A percentile compares a stretch with the other conserved stretches of the same genome.
phyloP scores from a whole-genome alignment of 2,888 invertebrate genomes.

The Macropis europaea region DNA sequence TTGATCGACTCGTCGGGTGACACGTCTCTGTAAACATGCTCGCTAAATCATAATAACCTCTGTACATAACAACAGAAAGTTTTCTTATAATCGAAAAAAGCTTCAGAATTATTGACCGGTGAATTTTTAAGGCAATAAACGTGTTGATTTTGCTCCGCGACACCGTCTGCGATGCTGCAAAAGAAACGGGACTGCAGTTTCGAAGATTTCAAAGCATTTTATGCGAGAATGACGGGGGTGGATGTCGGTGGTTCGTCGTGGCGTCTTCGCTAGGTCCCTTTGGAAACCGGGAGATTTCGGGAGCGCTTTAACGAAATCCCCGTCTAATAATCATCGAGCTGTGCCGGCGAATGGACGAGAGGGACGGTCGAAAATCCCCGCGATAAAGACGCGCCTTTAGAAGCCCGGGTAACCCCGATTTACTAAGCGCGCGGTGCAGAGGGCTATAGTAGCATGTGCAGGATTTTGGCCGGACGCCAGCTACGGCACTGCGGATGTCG shows the following conservation, averaged over 20 bases:
- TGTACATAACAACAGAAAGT: too few relatives aligned
- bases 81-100: too few relatives aligned
- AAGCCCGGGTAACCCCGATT: slow-evolving; percentile 62
- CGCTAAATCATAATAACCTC: too few relatives aligned
- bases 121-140: too few relatives aligned
- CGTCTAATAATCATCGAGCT: slow-evolving; percentile 25
- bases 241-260: too few relatives aligned
- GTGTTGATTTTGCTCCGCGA: too few relatives aligned
- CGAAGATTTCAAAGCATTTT: too few relatives aligned
- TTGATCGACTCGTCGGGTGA: background rate
- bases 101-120: too few relatives aligned
- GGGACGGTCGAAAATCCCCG: slow-evolving; percentile 52
- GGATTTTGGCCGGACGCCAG: slow-evolving; percentile 74
- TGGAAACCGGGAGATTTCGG: slow-evolving; percentile 3
- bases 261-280: background rate
- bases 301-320: slow-evolving; percentile 29
- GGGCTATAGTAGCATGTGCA: slow-evolving; percentile 54
- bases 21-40: too few relatives aligned
- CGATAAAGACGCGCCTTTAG: slow-evolving; percentile 54
- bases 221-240: too few relatives aligned
- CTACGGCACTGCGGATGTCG: slow-evolving; percentile 78
- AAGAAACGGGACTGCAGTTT: too few relatives aligned
- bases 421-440: slow-evolving; percentile 49
- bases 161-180: too few relatives aligned
- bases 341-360: slow-evolving; percentile 19